Conservation (phyloP, 2,797 vertebrate genomes). For the Scarus forsteni region DNA sequence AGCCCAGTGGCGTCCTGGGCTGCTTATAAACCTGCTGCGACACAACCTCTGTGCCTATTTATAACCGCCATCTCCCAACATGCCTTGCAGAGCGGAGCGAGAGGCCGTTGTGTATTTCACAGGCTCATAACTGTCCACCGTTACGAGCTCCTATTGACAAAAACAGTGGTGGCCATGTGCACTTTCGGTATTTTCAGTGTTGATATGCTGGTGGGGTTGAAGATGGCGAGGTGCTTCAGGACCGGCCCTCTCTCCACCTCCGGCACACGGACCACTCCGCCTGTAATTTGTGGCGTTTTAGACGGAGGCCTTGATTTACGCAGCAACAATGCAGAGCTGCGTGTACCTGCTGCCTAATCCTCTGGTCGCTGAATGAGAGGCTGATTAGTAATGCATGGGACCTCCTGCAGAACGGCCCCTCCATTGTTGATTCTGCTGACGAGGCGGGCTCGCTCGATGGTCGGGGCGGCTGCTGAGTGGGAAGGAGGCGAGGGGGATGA, state of each 20-base stretch:
- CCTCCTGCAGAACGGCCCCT: constrained; percentile 52
- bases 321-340: constrained; percentile 35
- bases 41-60: constrained; percentile 46
- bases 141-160: constrained; percentile 42
- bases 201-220: constrained; percentile 19
- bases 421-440: constrained; percentile 79
- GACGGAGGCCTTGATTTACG: constrained; percentile 47
- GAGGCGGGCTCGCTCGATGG: constrained; percentile 35
- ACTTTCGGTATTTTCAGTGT: constrained; percentile 18
- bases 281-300: constrained; percentile 43
- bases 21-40: constrained; percentile 55
- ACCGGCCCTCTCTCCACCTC: neutral
- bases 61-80: constrained; percentile 38
- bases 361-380: constrained; percentile 53
- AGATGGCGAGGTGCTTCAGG: neutral
- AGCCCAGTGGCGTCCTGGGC: constrained; percentile 36
- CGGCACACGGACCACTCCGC: constrained; percentile 10
- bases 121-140: constrained; percentile 46
- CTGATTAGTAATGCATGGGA: constrained; percentile 78
- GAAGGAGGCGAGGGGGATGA: constrained; percentile 30
- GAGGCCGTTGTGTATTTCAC: constrained; percentile 37
- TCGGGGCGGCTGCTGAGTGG: constrained; percentile 35
- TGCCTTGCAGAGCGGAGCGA: constrained; percentile 29
- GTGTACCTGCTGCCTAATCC: constrained; percentile 62
- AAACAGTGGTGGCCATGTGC: neutral